phyloP scores from a whole-genome alignment of 92 coral and sea anemone species.

The Muricea muricata region DNA sequence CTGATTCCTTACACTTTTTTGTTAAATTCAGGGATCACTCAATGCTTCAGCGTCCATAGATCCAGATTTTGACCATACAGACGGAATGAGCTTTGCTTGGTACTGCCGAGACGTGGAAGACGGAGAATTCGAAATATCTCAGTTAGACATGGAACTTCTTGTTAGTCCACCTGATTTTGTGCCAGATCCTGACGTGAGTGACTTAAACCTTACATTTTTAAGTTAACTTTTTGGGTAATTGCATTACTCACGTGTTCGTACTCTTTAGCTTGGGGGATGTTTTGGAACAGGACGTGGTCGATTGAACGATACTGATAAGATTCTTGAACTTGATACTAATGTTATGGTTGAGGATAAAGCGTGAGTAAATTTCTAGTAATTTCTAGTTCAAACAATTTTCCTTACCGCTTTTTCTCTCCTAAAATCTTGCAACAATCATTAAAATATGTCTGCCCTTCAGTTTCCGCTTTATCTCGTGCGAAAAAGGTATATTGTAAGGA shows the following conservation, averaged over 20 bases:
- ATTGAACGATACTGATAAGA: conserved; percentile 21
- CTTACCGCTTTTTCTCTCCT: background rate
- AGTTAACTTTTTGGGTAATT: background rate
- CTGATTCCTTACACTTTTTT: background rate
- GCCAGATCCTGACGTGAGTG: background rate
- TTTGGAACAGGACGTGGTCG: conserved; percentile 86
- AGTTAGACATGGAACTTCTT: background rate
- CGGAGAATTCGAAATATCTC: background rate
- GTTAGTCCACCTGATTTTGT: background rate
- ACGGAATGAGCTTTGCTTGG: background rate
- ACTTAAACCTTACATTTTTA: too few relatives aligned
- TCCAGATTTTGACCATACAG: conserved; percentile 44
- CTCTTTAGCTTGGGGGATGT: conserved; percentile 75
- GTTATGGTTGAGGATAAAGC: conserved; percentile 50
- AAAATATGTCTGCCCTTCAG: too few relatives aligned
- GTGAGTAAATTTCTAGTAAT: conserved; percentile 20
- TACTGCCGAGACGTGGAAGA: background rate
- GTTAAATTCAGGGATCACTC: conserved; percentile 61
- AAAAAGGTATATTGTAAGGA: too few relatives aligned
- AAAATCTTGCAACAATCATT: too few relatives aligned
- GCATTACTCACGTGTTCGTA: background rate
- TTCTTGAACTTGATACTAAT: conserved; percentile 11
- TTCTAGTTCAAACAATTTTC: background rate
- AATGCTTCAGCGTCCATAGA: conserved; percentile 63
- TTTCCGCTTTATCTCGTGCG: too few relatives aligned